phyloP scores from a whole-genome alignment of 2,113 vertebrate genomes.

The Lepus timidus region DNA sequence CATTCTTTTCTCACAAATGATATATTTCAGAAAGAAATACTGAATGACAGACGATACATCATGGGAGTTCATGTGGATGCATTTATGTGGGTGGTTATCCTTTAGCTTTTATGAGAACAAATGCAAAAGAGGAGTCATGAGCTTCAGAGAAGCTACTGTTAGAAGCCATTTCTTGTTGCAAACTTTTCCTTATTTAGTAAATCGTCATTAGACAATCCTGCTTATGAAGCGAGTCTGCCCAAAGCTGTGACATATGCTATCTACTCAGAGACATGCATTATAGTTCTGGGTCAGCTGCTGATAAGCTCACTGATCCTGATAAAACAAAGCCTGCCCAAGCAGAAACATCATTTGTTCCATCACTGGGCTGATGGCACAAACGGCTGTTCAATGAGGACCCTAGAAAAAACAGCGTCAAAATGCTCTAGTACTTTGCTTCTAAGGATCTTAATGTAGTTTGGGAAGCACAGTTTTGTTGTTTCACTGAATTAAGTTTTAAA shows the following conservation, averaged over 20 bases:
- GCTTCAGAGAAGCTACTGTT: conserved; percentile 66
- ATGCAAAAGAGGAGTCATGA: conserved; percentile 61
- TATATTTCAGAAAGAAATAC: conserved; percentile 73
- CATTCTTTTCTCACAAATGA: conserved; percentile 43
- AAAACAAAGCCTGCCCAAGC: conserved; percentile 95
- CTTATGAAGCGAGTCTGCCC: conserved; percentile 85
- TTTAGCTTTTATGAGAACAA: conserved; percentile 66
- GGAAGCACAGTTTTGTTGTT: conserved; percentile 61
- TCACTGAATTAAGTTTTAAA: conserved; percentile 71
- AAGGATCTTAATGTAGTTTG: conserved; percentile 56
- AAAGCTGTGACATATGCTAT: conserved; percentile 94
- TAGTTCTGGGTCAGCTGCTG: conserved; percentile 96
- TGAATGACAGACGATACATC: conserved; percentile 35
- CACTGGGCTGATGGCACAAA: conserved; percentile 88
- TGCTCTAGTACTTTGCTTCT: conserved; percentile 60
- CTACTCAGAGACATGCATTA: conserved; percentile 87
- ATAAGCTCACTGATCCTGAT: conserved; percentile 96
- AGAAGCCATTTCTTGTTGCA: conserved; percentile 71
- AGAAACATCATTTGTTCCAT: conserved; percentile 94
- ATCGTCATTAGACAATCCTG: conserved; percentile 86
- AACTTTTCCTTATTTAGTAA: conserved; percentile 84
- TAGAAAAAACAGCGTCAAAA: conserved; percentile 65
- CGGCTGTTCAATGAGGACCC: conserved; percentile 84
- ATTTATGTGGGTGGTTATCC: neutral
- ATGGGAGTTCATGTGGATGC: neutral